A percentile compares a stretch with the other conserved stretches of the same genome.
Evolutionary conservation across 2,113 vertebrate species (phyloP).

Genomic region (Nothoprocta pentlandii): DNA sequence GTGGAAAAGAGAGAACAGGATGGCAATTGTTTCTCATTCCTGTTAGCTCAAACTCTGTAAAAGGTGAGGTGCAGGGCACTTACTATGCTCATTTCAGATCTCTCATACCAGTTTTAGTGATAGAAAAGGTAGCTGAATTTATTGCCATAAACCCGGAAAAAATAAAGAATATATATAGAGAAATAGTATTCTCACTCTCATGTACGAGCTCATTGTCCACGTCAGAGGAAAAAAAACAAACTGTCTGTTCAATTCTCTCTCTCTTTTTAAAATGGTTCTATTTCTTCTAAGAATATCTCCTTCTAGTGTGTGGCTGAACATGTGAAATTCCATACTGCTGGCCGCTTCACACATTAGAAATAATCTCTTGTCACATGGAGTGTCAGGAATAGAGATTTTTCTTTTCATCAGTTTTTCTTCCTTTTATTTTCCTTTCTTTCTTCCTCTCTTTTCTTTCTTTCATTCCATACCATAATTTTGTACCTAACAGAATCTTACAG

Average conservation of each 20-base stretch:
- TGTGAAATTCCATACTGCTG: conserved; percentile 47
- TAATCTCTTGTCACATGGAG: conserved; percentile 11
- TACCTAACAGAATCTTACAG: not conserved
- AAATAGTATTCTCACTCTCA: not conserved
- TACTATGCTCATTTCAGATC: not conserved
- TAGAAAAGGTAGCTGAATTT: conserved; percentile 10
- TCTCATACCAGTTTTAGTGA: not conserved
- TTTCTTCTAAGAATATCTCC: conserved; percentile 56
- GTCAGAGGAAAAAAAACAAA: conserved; percentile 10
- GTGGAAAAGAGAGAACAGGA: not conserved
- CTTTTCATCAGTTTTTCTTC: not conserved
- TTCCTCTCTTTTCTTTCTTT: not conserved
- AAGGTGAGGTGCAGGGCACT: not conserved
- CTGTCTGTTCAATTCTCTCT: not conserved
- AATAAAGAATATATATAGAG: not conserved
- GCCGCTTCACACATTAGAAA: conserved; percentile 54
- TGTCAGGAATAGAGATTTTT: not conserved
- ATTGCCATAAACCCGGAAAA: not conserved
- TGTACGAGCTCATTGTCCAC: not conserved
- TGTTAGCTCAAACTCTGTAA: not conserved
- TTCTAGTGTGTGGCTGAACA: not conserved
- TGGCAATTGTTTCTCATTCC: not conserved
- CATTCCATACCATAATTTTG: not conserved
- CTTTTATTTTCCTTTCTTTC: too few relatives aligned
- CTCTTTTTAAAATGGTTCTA: conserved; percentile 20